Base-by-base conservation (phyloP, 1,140 invertebrate genomes). In the Saccostrea echinata region DNA sequence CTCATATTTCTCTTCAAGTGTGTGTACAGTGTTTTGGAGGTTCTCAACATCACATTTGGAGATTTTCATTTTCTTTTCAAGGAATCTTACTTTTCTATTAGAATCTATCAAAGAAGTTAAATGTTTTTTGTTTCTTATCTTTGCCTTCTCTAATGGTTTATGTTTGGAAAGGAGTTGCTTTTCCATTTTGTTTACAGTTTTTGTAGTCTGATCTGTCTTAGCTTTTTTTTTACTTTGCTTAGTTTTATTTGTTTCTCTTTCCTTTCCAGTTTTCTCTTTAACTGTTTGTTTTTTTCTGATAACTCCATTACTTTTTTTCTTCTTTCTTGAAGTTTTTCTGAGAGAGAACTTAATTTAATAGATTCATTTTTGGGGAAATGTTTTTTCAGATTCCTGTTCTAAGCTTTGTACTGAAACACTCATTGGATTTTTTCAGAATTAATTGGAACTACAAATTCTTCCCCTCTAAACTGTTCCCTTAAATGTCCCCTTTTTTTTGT, bases 251-350 rank as follows among this genome's bases (percentile, higher is more conserved):
- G 43, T 27, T 51, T 71, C 51, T 81, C 68, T 27, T 52, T 81
- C 12, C 85, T 80, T 81, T 76, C 68, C 8, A 76, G 21, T 55
- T 86, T 86, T 86, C 85, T 86, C 43, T 52, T n/a, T n/a, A n/a
- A n/a, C n/a, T n/a, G n/a, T n/a, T n/a, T n/a, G n/a, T n/a, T n/a
- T n/a, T 81, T 8, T 81, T 21, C 51, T 80, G 76, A 33, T 86
- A 81, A 30, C 52, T 86, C 18, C 21, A 43, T 81, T 55, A 52
- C 68, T 52, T 86, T 86, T n/a, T n/a, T 27, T 53, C 51, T 51
- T 80, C 85, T 43, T 43, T 86, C 76, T 18, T 86, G n/a, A 12
- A 80, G 12, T 84, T 84, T 4, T 16, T 84, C 13, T 52, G 82
- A 52, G n/a, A 84, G 13, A 3, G 76, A 80, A 21, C 27, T 51